Conservation (phyloP, 2,888 invertebrate genomes). For the Cartodere bifasciata region DNA sequence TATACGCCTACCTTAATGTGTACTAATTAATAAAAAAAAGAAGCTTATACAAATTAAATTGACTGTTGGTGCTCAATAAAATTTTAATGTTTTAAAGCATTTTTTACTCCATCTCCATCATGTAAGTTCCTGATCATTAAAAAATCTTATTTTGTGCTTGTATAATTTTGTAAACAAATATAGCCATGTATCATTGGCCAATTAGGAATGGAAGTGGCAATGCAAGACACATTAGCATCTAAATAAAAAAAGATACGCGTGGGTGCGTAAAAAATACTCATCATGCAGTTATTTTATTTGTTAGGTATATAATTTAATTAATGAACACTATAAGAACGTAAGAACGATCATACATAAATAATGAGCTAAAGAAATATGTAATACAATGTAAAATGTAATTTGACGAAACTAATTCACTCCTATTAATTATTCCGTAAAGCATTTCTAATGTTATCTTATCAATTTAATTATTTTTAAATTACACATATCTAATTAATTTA, state of each 20-base stretch:
- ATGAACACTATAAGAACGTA: slow-evolving; percentile 14
- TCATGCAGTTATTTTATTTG: too few species aligned
- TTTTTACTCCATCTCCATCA: too few species aligned
- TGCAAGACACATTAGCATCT: slow-evolving; percentile 25
- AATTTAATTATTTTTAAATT: slow-evolving; percentile 19
- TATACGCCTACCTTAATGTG: too few species aligned
- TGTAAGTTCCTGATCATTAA: too few species aligned
- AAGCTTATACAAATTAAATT: too few species aligned
- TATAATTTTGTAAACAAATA: too few species aligned
- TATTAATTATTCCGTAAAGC: slow-evolving; percentile 20
- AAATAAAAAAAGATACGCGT: slow-evolving; percentile 25
- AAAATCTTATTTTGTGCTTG: too few species aligned
- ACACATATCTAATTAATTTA: slow-evolving; percentile 16
- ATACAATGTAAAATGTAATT: slow-evolving; percentile 20
- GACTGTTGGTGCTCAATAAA: too few species aligned
- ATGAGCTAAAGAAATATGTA: slow-evolving; percentile 9
- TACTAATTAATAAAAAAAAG: too few species aligned
- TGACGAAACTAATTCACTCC: slow-evolving; percentile 23
- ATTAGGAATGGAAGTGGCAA: too few species aligned
- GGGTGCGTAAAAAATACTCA: slow-evolving; percentile 21
- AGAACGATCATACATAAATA: slow-evolving; percentile 9
- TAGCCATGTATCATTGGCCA: too few species aligned
- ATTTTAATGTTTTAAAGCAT: too few species aligned
- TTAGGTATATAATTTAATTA: slow-evolving; percentile 18
- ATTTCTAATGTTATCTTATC: slow-evolving; percentile 18